These are phyloP conservation scores for Alethe diademata DNA, from an alignment of 2,113 vertebrate species.

Conservation along the genomic window DNA sequence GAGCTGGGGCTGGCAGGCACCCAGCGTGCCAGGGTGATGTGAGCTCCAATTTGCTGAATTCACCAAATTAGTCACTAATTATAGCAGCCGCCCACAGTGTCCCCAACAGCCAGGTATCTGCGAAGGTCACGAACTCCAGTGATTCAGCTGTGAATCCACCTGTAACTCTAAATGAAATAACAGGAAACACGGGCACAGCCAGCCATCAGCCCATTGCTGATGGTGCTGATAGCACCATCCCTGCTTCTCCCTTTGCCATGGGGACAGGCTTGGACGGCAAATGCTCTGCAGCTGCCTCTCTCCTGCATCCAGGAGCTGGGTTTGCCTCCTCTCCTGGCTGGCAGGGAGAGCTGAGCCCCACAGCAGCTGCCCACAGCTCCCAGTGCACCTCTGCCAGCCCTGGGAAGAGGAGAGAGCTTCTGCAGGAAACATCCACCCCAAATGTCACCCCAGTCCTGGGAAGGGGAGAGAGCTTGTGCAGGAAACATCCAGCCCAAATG, in stretches of 20 bases:
- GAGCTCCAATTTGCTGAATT: not conserved
- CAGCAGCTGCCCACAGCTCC: not conserved
- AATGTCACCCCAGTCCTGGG: not conserved
- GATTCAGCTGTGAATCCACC: not conserved
- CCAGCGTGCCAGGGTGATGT: not conserved
- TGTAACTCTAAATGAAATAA: not conserved
- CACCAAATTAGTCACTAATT: slow-evolving; percentile 35
- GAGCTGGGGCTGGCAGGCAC: fast-evolving
- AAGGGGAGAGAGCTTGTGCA: not conserved
- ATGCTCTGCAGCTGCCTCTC: not conserved
- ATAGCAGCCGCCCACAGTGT: not conserved
- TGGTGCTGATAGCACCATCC: not conserved
- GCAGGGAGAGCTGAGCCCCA: not conserved
- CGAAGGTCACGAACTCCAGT: not conserved
- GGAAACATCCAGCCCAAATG: not conserved
- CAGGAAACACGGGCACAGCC: not conserved
- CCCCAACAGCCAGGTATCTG: not conserved
- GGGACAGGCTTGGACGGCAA: not conserved
- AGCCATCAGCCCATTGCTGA: not conserved
- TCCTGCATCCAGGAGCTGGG: not conserved
- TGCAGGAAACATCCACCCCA: not conserved
- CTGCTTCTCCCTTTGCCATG: not conserved
- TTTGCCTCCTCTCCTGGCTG: not conserved
- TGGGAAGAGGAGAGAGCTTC: not conserved
- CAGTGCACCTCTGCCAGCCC: not conserved